Percentiles rank a stretch among this genome's conserved stretches.
These are phyloP conservation scores for Zosterops lateralis DNA, from an alignment of 2,113 vertebrate genomes.

Conservation along the genomic window DNA sequence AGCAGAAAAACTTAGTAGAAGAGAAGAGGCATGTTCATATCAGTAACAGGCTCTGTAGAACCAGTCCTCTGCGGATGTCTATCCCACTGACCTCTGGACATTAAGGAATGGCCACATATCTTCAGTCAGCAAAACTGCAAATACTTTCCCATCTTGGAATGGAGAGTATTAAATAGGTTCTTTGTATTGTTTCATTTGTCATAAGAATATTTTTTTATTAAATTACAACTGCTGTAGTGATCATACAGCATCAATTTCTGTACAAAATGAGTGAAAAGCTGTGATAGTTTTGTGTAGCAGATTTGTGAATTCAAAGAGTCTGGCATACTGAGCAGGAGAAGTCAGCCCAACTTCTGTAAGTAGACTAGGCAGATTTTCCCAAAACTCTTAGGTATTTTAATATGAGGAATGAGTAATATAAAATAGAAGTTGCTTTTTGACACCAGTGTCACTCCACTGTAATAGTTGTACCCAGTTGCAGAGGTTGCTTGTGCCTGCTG, in stretches of 20 bases:
- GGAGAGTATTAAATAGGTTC: not conserved
- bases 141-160: not conserved
- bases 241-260: not conserved
- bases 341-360: not conserved
- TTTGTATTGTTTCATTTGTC: not conserved
- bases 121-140: not conserved
- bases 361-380: not conserved
- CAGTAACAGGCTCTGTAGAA: not conserved
- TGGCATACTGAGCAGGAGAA: not conserved
- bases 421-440: not conserved
- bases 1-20: not conserved
- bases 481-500: not conserved
- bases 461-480: not conserved
- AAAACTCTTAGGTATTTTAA: not conserved
- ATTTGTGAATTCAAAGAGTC: not conserved
- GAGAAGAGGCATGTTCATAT: not conserved
- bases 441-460: not conserved
- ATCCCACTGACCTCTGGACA: not conserved
- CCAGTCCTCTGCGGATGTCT: not conserved
- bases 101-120: not conserved
- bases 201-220: not conserved
- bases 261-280: not conserved
- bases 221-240: not conserved
- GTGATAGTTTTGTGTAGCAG: not conserved
- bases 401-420: not conserved